Evolutionary conservation across 2,113 vertebrate species (phyloP), one percentile per base, ranked within the genome.

Genomic region (Chiloscyllium plagiosum): DNA sequence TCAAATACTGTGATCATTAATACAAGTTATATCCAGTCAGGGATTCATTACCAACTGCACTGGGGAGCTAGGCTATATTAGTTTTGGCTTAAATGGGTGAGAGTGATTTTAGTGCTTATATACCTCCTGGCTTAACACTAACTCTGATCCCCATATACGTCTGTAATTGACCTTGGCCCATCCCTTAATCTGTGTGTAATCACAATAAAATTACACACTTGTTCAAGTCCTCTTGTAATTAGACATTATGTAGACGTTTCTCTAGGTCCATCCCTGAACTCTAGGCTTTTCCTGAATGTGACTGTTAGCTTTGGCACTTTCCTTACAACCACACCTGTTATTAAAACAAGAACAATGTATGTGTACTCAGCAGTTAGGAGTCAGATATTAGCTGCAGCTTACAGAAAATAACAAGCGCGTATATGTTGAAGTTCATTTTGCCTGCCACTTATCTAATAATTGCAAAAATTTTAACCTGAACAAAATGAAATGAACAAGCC

Each of bases 261-360:
- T 61, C 69, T 52, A 50, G 52, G 69, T 72, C 94, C 94, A 72
- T 72, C 68, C 94, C 94, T 76, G 42, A 95, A 72, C 94, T 76
- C 42, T 5, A 50, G 10, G 94, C 42, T 72, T 95, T 72, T 70
- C 68, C 94, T 95, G 94, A 50, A 42, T 33, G 22, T 10, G 47
- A 52, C 68, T 95, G 94, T 95, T 95, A 52, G 42, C 68, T 95
- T 95, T 95, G 94, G 94, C 94, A 95, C 69, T 95, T 50, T 50
- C 68, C 42, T 42, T 72, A 76, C 69, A 70, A 95, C 94, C 94
- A 95, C 94, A 95, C 94, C 94, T 95, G 69, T 72, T 95, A 76
- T 52, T 76, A 95, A 95, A 95, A 95, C 42, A 70, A 68, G 42
- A 52, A 52, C 37, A 70, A 47, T 50, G 52, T 70, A 33, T 72